A percentile compares a stretch with the other conserved stretches of the same genome.
These are phyloP conservation scores for Apomyelois bistriatella DNA, from an alignment of 2,888 invertebrate genomes.

Conservation along the genomic window DNA sequence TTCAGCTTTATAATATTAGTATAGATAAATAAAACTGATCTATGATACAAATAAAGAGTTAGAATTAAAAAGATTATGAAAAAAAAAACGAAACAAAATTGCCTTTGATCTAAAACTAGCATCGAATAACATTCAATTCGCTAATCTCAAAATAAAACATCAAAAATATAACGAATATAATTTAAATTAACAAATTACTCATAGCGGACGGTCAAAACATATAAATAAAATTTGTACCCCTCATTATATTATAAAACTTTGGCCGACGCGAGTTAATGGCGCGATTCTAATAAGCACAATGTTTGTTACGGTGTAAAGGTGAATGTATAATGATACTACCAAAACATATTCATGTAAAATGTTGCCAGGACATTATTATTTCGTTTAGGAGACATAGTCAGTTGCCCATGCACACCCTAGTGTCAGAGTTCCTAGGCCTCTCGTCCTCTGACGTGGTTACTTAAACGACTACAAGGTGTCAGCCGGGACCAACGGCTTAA, in stretches of 20 bases:
- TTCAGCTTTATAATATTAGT: no score
- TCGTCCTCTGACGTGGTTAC: no score
- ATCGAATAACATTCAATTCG: background rate
- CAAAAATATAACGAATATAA: conserved; percentile 3
- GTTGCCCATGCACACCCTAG: no score
- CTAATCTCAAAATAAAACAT: background rate
- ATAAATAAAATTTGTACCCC: conserved; percentile 10
- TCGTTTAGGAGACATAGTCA: no score
- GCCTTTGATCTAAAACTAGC: background rate
- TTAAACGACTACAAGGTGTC: no score
- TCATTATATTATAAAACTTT: conserved; percentile 7
- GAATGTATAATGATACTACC: background rate
- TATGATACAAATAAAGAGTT: no score
- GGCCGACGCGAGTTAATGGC: background rate
- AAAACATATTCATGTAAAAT: no score
- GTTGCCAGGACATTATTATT: no score
- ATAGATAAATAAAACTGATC: no score
- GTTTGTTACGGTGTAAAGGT: background rate
- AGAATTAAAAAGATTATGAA: no score
- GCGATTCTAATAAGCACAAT: background rate
- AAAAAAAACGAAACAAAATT: background rate
- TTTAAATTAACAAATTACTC: conserved; percentile 16
- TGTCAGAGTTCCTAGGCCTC: no score
- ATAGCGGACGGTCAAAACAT: conserved; percentile 17
- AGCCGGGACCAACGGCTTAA: no score